Base-by-base conservation (phyloP, 2,888 invertebrate species). In the Belgica antarctica region DNA sequence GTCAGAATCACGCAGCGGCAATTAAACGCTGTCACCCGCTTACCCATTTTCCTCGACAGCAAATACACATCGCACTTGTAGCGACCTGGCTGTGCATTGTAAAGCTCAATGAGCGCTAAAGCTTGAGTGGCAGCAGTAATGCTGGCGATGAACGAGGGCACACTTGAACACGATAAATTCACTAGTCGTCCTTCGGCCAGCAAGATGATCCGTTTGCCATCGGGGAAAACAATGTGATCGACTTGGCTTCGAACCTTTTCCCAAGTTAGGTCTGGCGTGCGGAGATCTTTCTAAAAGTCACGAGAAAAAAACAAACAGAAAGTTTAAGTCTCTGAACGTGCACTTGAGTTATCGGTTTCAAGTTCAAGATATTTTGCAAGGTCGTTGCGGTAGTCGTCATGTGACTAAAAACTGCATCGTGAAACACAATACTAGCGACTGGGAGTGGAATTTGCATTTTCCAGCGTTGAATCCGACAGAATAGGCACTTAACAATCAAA, bases 161-260 rank as follows among this genome's bases (percentile, higher is more conserved):
- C 87, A 78, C 95, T 96, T 24, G 96, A 97, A 78, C 97, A 98
- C 76, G 96, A 96, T 72, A 94, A 83, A 83, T 98, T 98, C 65
- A 97, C 96, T 65, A 98, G 85, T 2, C 97, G 87, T 36, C 98
- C 98, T 82, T 96, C 96, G 1, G 96, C 96, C 72, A 96, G 82
- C 17, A 96, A 82, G 69, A 96, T 92, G 74, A 97, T 94, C 72
- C 96, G 86, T 81, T 96, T 97, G 72, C 96, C 94, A 81, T 94
- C 95, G 8, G 96, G 96, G 96, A 96, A 98, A 75, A 97, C 94
- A 74, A 98, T 94, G 81, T 98, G 97, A 82, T 98, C 97, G 52
- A 98, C 97, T 83, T 97, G 96, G 27, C 96, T 95, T 68, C 97
- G 85, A 0, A 98, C 96, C 77, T 95, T 90, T 81, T 98, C 97